Base-by-base conservation (phyloP, 2,113 vertebrate genomes). In the Tringa solitaria region DNA sequence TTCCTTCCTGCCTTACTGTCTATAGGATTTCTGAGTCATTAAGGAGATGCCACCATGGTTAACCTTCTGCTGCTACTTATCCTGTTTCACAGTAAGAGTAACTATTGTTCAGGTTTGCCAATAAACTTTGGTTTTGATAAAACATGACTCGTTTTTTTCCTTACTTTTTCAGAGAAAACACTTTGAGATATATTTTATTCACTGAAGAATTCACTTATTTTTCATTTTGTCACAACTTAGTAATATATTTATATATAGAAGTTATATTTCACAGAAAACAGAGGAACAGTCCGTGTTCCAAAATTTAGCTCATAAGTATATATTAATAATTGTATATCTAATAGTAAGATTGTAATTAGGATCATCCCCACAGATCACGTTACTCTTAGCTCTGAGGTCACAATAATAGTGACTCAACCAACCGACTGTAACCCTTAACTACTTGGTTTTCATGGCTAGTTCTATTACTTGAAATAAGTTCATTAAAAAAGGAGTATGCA, bases 301-400 rank as follows among this genome's bases (percentile, higher is more conserved):
- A 78, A 92, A 82, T 87, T 28, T 39, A 88, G 63, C 53, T 85
- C 2, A 0, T 50, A 89, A 84, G 39, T 74, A 81, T 37, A 56
- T 39, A 69, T 30, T 84, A 37, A 59, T 86, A 88, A 94, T 12
- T 88, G 51, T 43, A 26, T 48, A 67, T 68, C 27, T 76, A 86
- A 75, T 23, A 72, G 73, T 21, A 64, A 75, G 51, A 43, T 6
- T 93, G n/a, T 16, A 68, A 68, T 90, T 70, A 87, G 45, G 15
- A 59, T 75, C 69, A 90, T 50, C 17, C 19, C 22, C 39, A 65
- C 23, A 53, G 46, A 63, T 72, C 59, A 63, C 33, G 37, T 79
- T 75, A 92, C 74, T 82, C 65, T 84, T 82, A 84, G 53, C 73
- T 87, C 80, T 91, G 84, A 93, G n/a, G 69, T 89, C 86, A 93